Evolutionary conservation across 2,888 invertebrate genomes (phyloP).

Genomic region (Yponomeuta sedellus): DNA sequence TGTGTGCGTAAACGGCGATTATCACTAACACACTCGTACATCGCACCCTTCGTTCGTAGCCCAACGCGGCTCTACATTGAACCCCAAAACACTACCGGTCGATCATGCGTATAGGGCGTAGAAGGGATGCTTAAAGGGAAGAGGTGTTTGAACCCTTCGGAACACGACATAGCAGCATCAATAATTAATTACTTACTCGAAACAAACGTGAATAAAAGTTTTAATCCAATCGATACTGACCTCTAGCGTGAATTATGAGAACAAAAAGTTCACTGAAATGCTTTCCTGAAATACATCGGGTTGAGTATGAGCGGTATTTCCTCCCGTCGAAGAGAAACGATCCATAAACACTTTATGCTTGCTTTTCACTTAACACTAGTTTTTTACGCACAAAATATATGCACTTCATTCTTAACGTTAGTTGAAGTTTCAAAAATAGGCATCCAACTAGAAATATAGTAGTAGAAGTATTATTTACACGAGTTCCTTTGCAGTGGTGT

Average conservation of each 20-base stretch:
- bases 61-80: slow-evolving; percentile 37
- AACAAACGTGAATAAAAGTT: slow-evolving; percentile 18
- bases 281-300: slow-evolving; percentile 68
- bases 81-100: slow-evolving; percentile 73
- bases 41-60: slow-evolving; percentile 17
- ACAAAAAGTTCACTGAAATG: slow-evolving; percentile 71
- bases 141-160: slow-evolving; percentile 63
- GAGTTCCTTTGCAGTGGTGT: slow-evolving; percentile 66
- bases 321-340: slow-evolving; percentile 67
- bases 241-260: slow-evolving; percentile 70
- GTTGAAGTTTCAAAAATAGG: slow-evolving; percentile 49
- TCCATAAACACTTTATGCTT: slow-evolving; percentile 44
- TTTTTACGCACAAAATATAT: slow-evolving; percentile 32
- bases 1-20: too few relatives aligned
- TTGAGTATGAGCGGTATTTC: slow-evolving; percentile 56
- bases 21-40: background rate
- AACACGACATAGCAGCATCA: slow-evolving; percentile 24
- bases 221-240: slow-evolving; percentile 53
- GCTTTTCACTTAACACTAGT: slow-evolving; percentile 47
- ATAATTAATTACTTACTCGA: slow-evolving; percentile 18
- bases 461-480: slow-evolving; percentile 71
- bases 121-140: slow-evolving; percentile 74
- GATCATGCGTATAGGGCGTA: slow-evolving; percentile 75
- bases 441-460: slow-evolving; percentile 64
- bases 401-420: slow-evolving; percentile 41